These are phyloP conservation scores for Tromatobia lineatoria DNA, from an alignment of 2,888 invertebrate genomes.

Conservation along the genomic window DNA sequence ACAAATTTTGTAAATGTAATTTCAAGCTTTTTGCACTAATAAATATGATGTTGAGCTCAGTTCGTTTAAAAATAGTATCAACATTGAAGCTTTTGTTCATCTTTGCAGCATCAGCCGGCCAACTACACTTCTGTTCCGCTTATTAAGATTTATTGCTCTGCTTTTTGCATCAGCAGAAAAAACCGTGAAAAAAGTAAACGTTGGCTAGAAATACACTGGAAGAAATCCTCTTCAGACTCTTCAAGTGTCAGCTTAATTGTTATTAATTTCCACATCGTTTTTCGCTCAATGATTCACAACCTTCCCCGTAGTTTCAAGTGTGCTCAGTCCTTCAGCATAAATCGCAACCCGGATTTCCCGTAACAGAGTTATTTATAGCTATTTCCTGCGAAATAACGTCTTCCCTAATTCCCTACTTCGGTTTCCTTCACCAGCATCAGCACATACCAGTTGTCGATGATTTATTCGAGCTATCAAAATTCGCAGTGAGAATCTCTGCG, in stretches of 20 bases:
- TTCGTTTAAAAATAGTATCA: too few species aligned
- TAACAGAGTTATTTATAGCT: conserved; percentile 83
- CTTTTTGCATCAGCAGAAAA: conserved; percentile 34
- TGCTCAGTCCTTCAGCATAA: conserved; percentile 75
- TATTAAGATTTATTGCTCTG: conserved; percentile 76
- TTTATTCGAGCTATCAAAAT: conserved; percentile 66
- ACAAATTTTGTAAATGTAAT: not conserved
- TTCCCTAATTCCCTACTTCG: conserved; percentile 52
- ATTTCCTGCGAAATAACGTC: conserved; percentile 35
- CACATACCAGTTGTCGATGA: conserved; percentile 41
- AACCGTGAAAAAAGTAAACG: conserved; percentile 39
- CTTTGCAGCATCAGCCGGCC: not conserved
- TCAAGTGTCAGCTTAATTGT: conserved; percentile 78
- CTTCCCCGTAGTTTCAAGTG: conserved; percentile 36
- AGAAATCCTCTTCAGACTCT: conserved; percentile 67
- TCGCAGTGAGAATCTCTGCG: conserved; percentile 53
- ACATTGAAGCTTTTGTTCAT: conserved; percentile 41
- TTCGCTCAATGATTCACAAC: conserved; percentile 83
- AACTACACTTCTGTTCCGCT: conserved; percentile 59
- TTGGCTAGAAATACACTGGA: conserved; percentile 68
- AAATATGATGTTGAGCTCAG: conserved; percentile 24
- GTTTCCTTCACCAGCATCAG: conserved; percentile 23
- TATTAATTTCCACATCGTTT: conserved; percentile 84
- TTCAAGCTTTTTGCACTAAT: not conserved
- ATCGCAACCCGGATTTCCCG: conserved; percentile 84